Evolutionary conservation across 2,113 vertebrate species (phyloP), one percentile per base, ranked within the genome.

Genomic region (Tragulus kanchil): DNA sequence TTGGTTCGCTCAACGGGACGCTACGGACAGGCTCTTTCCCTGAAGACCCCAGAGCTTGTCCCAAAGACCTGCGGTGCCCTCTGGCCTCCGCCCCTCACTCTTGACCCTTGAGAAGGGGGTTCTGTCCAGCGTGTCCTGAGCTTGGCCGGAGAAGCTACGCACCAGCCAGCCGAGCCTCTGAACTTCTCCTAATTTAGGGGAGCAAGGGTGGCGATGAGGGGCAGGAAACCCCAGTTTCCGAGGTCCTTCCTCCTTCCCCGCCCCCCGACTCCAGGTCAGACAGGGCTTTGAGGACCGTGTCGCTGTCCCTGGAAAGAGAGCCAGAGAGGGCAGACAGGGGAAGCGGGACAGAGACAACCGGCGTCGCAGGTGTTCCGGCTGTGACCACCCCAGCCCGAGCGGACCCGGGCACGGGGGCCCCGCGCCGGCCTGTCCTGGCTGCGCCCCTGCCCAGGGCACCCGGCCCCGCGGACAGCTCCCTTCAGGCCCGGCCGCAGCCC

Each of bases 331-430:
- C n/a, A 13, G 45, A 52, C 1, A 1, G 10, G 16, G 56, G 14
- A 16, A 8, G 23, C 36, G 17, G 17, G 2, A 42, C 23, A 5
- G 13, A 1, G 10, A 62, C 16, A 1, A 8, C 8, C 3, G 17
- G 8, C 1, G 62, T 6, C 8, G 1, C 3, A 0, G 1, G 3
- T 9, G 0, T 16, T 0, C 13, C 10, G 2, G 64, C 8, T n/a
- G 14, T 28, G 28, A 56, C 21, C 11, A 5, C 10, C 23, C 7
- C 7, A 4, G 1, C 26, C 19, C 36, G 45, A 2, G 11, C 19
- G 54, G 50, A 15, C 45, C 61, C 6, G 16, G 58, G 59, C 36
- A 17, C 19, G 3, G 3, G 50, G 7, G 3, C 82, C 28, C 12
- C 3, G 45, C 2, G 1, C 45, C 26, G 16, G 8, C 12, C 12